Evolutionary conservation across 2,113 vertebrate genomes (phyloP), one percentile per base, ranked within the genome.

Genomic region (Bos indicus): DNA sequence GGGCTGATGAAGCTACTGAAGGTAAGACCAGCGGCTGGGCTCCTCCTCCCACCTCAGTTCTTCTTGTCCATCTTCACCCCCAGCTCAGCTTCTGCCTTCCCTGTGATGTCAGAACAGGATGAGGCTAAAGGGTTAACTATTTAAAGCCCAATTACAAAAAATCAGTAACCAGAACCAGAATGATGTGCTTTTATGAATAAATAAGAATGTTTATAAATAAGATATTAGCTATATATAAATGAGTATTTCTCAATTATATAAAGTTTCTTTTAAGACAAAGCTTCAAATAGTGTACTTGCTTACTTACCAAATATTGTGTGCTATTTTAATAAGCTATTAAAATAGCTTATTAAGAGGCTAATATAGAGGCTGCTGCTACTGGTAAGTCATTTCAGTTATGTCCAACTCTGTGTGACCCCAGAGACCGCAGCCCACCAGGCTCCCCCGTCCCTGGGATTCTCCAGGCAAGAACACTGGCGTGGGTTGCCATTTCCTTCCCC

Each of bases 1-100:
- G 99, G 99, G 84, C 99, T 99, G 46, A 99, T 99, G 99, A 99
- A 99, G 97, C 99, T 99, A 93, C 99, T 99, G 25, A 99, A 99
- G 99, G 99, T 99, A 98, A 98, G 96, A 23, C 57, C 0, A 7
- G 40, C 0, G 9, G 13, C 25, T 16, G 84, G 36, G 14, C n/a
- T 13, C 23, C 16, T 15, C 59, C 43, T 2, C 10, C 80, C 5
- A 26, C 36, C 21, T 23, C 16, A 3, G 26, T 56, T 5, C 23
- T 2, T 6, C 13, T 16, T 19, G 46, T n/a, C 7, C 30, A 1
- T 54, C 56, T 54, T 14, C 62, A 15, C 51, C 28, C 2, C 12
- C 43, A 5, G 14, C 2, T 25, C 71, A 17, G 10, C 52, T 17
- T 46, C 87, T 30, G 71, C 84, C 56, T 64, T 25, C n/a, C 40